These are phyloP conservation scores for Chymomyza amoena DNA, from an alignment of 2,888 invertebrate genomes.

Conservation along the genomic window DNA sequence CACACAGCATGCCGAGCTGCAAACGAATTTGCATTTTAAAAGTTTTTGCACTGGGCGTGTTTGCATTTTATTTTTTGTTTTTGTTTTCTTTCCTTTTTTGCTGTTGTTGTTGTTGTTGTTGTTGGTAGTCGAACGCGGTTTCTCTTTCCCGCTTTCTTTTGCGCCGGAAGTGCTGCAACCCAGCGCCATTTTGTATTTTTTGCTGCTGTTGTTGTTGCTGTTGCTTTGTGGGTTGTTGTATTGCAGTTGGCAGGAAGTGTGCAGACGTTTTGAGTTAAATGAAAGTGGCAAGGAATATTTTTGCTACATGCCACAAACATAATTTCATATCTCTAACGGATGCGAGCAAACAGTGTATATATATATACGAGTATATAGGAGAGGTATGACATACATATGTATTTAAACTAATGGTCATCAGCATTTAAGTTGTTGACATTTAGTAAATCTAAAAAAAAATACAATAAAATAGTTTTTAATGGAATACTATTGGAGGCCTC, in stretches of 20 bases:
- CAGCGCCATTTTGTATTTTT: slow-evolving; percentile 33
- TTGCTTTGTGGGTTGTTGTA: slow-evolving; percentile 22
- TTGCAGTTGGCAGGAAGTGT: slow-evolving; percentile 38
- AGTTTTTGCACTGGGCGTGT: slow-evolving; percentile 62
- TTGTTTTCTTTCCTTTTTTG: neutral
- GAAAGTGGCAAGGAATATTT: slow-evolving; percentile 4
- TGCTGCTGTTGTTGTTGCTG: slow-evolving; percentile 2
- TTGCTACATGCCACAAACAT: neutral
- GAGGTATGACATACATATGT: too few species aligned
- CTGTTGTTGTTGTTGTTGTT: neutral
- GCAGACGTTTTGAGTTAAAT: slow-evolving; percentile 23
- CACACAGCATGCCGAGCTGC: slow-evolving; percentile 4
- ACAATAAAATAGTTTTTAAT: neutral
- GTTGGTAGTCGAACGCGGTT: neutral
- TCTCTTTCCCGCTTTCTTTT: slow-evolving; percentile 15
- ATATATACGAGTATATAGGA: too few species aligned
- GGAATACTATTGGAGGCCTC: neutral
- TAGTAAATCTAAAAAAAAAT: neutral
- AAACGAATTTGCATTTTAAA: slow-evolving; percentile 63
- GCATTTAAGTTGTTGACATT: neutral
- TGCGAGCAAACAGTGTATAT: neutral
- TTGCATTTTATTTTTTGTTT: neutral
- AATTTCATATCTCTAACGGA: slow-evolving; percentile 8
- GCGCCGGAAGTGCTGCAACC: slow-evolving; percentile 42
- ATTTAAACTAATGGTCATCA: neutral